Percentiles rank a stretch among this genome's conserved stretches.
These are phyloP conservation scores for Myodes glareolus DNA, from an alignment of 2,113 vertebrate species.

Conservation along the genomic window DNA sequence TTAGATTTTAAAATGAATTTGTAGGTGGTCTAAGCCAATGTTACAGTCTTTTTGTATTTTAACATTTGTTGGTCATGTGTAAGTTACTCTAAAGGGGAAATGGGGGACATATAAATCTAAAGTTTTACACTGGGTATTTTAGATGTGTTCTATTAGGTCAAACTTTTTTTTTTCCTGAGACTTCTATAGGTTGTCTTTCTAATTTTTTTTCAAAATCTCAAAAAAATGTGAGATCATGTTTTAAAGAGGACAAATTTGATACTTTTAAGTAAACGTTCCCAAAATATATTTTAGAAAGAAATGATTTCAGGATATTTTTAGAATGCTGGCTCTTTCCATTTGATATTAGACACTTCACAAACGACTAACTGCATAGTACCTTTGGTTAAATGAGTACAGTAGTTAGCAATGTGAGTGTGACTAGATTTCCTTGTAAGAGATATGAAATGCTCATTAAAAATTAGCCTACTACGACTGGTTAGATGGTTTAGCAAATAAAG, in stretches of 20 bases:
- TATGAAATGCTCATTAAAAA: neutral
- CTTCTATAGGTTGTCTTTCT: neutral
- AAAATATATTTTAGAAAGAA: constrained; percentile 43
- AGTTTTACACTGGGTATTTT: neutral
- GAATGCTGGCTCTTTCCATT: neutral
- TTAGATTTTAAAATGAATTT: neutral
- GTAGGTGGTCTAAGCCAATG: neutral
- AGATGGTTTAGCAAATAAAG: neutral
- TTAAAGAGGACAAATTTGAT: constrained; percentile 5
- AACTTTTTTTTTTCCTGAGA: neutral
- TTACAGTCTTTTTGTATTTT: neutral
- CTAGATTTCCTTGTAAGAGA: constrained; percentile 22
- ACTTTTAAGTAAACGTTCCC: constrained; percentile 35
- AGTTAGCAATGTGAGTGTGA: neutral
- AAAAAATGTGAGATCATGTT: neutral
- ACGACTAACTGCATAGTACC: neutral
- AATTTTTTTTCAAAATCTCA: neutral
- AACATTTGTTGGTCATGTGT: neutral
- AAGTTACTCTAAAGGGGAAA: neutral
- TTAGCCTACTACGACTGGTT: neutral
- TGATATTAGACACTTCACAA: neutral
- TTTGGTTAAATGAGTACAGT: neutral
- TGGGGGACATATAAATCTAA: neutral
- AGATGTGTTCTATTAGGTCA: neutral
- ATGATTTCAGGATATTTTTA: neutral